Conservation (phyloP, 2,113 vertebrate genomes). For the Piaya cayana region DNA sequence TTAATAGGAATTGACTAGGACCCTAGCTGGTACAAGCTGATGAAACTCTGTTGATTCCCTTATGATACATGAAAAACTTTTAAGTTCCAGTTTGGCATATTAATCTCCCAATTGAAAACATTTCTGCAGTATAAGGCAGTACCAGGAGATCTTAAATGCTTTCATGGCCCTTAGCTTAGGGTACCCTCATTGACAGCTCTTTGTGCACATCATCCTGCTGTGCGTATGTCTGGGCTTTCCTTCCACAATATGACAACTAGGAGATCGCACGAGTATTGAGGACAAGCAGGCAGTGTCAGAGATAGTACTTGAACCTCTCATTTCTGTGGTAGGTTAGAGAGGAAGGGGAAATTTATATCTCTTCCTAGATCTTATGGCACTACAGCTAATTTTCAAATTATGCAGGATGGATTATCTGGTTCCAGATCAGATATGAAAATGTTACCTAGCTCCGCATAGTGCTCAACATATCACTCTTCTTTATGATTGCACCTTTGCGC, state of each 20-base stretch:
- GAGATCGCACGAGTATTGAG: not conserved
- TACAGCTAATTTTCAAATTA: not conserved
- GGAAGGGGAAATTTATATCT: not conserved
- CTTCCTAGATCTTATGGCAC: not conserved
- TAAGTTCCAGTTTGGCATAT: not conserved
- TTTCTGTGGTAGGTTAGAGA: not conserved
- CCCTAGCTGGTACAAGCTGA: not conserved
- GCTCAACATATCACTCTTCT: rapidly evolving
- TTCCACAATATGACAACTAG: not conserved
- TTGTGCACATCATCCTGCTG: not conserved
- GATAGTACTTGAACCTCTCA: not conserved
- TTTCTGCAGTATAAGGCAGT: not conserved
- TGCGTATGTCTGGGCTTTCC: rapidly evolving
- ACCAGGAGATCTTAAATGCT: not conserved
- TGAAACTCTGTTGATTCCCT: not conserved
- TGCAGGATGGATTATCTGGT: rapidly evolving
- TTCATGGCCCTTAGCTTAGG: not conserved
- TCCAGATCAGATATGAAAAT: rapidly evolving
- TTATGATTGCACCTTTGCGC: not conserved
- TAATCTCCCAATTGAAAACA: not conserved
- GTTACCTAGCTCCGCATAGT: not conserved
- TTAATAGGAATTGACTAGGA: not conserved
- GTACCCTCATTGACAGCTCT: not conserved
- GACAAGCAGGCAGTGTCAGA: not conserved
- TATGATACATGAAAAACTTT: not conserved